phyloP scores from a whole-genome alignment of 2,888 invertebrate genomes.

The Stenurella melanura region DNA sequence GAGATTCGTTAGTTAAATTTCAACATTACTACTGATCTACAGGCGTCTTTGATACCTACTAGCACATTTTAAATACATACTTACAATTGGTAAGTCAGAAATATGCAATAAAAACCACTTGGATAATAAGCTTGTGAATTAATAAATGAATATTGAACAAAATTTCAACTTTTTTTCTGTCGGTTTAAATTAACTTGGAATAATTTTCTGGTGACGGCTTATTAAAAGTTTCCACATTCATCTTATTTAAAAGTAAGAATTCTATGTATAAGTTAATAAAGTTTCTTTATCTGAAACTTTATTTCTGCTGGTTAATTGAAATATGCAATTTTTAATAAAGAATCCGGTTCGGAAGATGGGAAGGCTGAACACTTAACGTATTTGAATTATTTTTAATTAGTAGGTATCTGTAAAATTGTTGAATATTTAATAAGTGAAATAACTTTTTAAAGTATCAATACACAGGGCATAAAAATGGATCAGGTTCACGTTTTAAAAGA shows the following conservation, averaged over 20 bases:
- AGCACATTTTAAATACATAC: no score
- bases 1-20: no score
- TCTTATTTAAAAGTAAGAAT: conserved; percentile 44
- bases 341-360: neutral
- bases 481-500: no score
- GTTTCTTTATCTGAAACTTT: conserved; percentile 26
- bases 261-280: conserved; percentile 47
- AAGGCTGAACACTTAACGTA: neutral
- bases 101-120: no score
- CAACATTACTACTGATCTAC: no score
- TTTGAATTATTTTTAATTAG: neutral
- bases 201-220: conserved; percentile 50
- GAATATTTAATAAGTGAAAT: no score
- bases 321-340: conserved; percentile 27
- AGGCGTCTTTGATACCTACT: no score
- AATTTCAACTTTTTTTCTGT: conserved; percentile 35
- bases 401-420: neutral
- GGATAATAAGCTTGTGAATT: neutral
- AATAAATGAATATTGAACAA: conserved; percentile 44
- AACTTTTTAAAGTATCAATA: no score
- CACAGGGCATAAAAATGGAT: no score
- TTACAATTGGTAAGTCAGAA: no score
- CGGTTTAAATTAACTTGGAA: conserved; percentile 41
- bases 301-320: conserved; percentile 21
- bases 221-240: conserved; percentile 49